A percentile compares a stretch with the other conserved stretches of the same genome.
These are phyloP conservation scores for Drosophila fungiperda DNA, from an alignment of 2,888 invertebrate genomes.

Conservation along the genomic window DNA sequence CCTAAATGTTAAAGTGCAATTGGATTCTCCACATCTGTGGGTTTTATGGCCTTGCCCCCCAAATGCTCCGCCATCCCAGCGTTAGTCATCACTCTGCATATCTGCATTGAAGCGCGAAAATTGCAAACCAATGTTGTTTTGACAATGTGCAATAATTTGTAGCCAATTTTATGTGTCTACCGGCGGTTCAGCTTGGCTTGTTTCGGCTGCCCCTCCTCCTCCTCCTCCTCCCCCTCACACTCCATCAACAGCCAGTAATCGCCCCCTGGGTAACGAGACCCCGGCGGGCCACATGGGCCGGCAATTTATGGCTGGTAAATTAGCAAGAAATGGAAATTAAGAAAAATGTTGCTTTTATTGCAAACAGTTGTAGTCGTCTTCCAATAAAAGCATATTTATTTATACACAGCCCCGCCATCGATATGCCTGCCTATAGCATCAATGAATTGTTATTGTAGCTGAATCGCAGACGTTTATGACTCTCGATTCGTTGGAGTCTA, in stretches of 20 bases:
- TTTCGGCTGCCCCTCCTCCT: conserved; percentile 28
- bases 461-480: conserved; percentile 70
- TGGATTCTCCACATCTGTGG: conserved; percentile 36
- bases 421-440: conserved; percentile 31
- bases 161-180: conserved; percentile 79
- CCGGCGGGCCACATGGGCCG: conserved; percentile 65
- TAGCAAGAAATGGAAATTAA: conserved; percentile 81
- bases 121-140: conserved; percentile 84
- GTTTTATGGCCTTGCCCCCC: conserved; percentile 8
- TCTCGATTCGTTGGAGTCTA: conserved; percentile 75
- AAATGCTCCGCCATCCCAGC: conserved; percentile 3
- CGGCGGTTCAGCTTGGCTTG: conserved; percentile 72
- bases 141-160: conserved; percentile 84
- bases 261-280: conserved; percentile 40
- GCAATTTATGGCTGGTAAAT: conserved; percentile 79
- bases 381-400: conserved; percentile 79
- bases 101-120: conserved; percentile 83
- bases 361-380: conserved; percentile 81
- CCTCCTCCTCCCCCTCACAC: conserved; percentile 1
- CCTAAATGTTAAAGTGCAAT: conserved; percentile 35
- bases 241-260: background rate
- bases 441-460: conserved; percentile 64
- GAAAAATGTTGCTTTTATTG: conserved; percentile 80
- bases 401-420: conserved; percentile 52
- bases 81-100: conserved; percentile 55